Conservation (phyloP, 2,888 invertebrate species). For the Brenthis ino region DNA sequence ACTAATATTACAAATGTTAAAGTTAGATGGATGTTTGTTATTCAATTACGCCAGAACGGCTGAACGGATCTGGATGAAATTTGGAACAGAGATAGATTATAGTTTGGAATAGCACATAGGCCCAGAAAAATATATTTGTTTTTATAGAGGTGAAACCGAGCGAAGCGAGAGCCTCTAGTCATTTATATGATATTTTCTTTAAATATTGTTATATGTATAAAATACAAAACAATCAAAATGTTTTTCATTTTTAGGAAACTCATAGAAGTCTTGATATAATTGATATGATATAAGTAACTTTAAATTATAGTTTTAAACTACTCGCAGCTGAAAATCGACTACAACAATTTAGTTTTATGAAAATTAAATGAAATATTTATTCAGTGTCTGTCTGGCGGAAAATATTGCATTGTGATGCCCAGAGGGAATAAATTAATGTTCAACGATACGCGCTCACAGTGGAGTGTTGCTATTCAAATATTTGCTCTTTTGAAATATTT, state of each 20-base stretch:
- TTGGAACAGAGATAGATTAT: too few relatives aligned
- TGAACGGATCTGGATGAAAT: too few relatives aligned
- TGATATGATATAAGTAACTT: not conserved
- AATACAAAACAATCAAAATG: too few relatives aligned
- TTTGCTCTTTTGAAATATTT: slow-evolving; percentile 38
- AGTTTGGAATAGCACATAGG: too few relatives aligned
- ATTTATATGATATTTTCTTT: too few relatives aligned
- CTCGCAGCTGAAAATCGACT: not conserved
- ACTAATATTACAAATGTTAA: too few relatives aligned
- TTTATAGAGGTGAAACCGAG: too few relatives aligned
- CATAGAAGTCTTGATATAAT: not conserved
- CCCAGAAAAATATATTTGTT: too few relatives aligned
- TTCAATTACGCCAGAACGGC: too few relatives aligned
- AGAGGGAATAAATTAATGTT: slow-evolving; percentile 54
- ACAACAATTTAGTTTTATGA: slow-evolving; percentile 19
- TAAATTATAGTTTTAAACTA: slow-evolving; percentile 4
- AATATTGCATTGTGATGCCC: slow-evolving; percentile 51
- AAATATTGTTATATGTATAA: too few relatives aligned
- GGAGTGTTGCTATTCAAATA: slow-evolving; percentile 38
- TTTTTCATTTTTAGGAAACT: not conserved
- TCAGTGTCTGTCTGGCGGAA: slow-evolving; percentile 38
- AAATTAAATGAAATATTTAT: slow-evolving; percentile 31
- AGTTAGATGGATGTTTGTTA: too few relatives aligned
- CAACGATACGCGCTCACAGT: slow-evolving; percentile 41
- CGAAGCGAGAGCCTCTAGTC: too few relatives aligned